Evolutionary conservation across 2,888 invertebrate genomes (phyloP).

Genomic region (Ophion slaviceki): DNA sequence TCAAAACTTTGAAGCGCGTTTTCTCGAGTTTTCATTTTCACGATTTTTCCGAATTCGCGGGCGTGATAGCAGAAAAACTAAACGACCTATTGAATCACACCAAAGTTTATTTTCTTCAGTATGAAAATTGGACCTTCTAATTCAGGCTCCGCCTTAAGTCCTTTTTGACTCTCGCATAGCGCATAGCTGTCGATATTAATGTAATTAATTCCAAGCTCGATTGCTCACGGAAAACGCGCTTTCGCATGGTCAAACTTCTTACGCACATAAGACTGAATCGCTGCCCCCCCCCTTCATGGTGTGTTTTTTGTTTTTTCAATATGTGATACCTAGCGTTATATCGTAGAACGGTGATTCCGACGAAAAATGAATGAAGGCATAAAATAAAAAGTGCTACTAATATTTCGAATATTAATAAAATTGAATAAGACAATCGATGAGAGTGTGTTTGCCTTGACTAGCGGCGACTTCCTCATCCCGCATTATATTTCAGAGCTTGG

Average conservation of each 20-base stretch:
- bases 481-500: background rate
- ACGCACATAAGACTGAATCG: conserved; percentile 76
- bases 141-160: background rate
- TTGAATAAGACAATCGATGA: background rate
- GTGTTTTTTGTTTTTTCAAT: conserved; percentile 1
- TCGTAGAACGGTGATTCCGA: conserved; percentile 26
- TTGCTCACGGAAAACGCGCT: conserved; percentile 34
- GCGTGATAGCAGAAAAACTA: too few relatives aligned
- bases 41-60: too few relatives aligned
- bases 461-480: conserved; percentile 30
- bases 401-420: conserved; percentile 30
- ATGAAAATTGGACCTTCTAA: too few relatives aligned
- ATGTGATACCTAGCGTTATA: conserved; percentile 58
- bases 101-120: too few relatives aligned
- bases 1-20: too few relatives aligned
- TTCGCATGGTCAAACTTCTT: conserved; percentile 46
- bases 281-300: conserved; percentile 32
- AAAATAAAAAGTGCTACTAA: background rate
- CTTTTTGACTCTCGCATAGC: background rate
- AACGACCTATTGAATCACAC: too few relatives aligned
- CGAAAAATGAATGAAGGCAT: background rate
- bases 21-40: too few relatives aligned
- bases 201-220: conserved; percentile 30
- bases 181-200: background rate
- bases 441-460: background rate